phyloP scores from a whole-genome alignment of 1,140 invertebrate genomes.

The Hirudo medicinalis region DNA sequence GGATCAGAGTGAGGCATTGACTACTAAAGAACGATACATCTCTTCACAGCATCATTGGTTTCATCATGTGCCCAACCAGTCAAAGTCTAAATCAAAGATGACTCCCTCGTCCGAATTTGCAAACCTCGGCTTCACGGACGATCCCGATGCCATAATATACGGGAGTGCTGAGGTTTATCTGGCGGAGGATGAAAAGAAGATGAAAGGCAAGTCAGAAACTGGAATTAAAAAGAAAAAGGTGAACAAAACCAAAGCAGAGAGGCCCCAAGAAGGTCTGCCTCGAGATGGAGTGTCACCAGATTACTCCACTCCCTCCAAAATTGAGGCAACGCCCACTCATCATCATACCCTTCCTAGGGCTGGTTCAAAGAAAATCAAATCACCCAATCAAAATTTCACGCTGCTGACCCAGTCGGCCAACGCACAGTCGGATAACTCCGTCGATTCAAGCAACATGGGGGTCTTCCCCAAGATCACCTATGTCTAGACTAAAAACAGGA shows the following conservation, averaged over 20 bases:
- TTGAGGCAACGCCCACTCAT: not conserved
- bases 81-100: conserved; percentile 4
- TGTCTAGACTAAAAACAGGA: not conserved
- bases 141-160: conserved; percentile 8
- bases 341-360: conserved; percentile 9
- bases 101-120: conserved; percentile 9
- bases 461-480: not conserved
- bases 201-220: not conserved
- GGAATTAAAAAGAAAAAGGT: not conserved
- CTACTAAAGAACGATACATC: not conserved
- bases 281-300: too few relatives aligned
- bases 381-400: not conserved
- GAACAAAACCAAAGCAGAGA: too few relatives aligned
- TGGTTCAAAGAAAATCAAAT: conserved; percentile 1
- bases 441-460: not conserved
- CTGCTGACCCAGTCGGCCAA: not conserved
- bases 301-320: too few relatives aligned
- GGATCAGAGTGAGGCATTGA: not conserved
- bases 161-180: not conserved
- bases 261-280: too few relatives aligned
- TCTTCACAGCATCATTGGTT: conserved; percentile 8
- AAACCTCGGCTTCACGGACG: conserved; percentile 16
- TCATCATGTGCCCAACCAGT: not conserved
- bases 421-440: conserved; percentile 6
- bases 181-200: not conserved